A percentile compares a stretch with the other conserved stretches of the same genome.
phyloP scores from a whole-genome alignment of 92 coral and sea anemone genomes.

The Nematostella vectensis region DNA sequence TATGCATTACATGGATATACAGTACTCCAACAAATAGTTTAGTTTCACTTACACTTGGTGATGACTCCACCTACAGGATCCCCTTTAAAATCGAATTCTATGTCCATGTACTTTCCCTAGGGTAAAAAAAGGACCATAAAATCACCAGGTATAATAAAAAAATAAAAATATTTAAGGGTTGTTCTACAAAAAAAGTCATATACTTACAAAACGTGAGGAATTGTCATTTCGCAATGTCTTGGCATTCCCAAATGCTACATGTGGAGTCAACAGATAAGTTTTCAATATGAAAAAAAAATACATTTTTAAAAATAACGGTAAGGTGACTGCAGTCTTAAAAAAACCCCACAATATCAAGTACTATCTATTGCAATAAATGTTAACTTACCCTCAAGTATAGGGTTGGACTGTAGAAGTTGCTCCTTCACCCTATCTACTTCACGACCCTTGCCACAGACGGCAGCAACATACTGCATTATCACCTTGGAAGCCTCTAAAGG shows the following conservation, averaged over 20 bases:
- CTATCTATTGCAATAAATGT: too few relatives aligned
- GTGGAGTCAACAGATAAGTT: too few relatives aligned
- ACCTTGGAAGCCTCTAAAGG: constrained; percentile 92
- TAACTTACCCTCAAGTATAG: constrained; percentile 88
- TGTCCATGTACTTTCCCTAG: constrained; percentile 98
- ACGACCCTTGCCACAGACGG: constrained; percentile 93
- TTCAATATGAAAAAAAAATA: too few relatives aligned
- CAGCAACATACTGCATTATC: constrained; percentile 99
- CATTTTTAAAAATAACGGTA: too few relatives aligned
- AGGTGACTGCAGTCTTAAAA: too few relatives aligned
- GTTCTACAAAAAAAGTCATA: too few relatives aligned
- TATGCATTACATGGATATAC: too few relatives aligned
- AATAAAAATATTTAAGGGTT: too few relatives aligned
- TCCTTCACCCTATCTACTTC: constrained; percentile 97
- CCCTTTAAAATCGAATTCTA: constrained; percentile 96
- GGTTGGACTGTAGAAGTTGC: constrained; percentile 92
- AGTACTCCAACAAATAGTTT: too few relatives aligned
- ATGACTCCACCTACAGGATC: constrained; percentile 98
- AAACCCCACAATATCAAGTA: too few relatives aligned
- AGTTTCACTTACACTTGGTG: constrained; percentile 86
- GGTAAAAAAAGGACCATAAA: constrained; percentile 1
- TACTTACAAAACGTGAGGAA: constrained; percentile 95
- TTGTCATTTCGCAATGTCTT: constrained; percentile 91
- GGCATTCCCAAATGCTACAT: constrained; percentile 97
- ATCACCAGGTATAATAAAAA: constrained; percentile 1